These are phyloP conservation scores for Enteromius paludinosus DNA, from an alignment of 2,797 vertebrate species.

Conservation along the genomic window DNA sequence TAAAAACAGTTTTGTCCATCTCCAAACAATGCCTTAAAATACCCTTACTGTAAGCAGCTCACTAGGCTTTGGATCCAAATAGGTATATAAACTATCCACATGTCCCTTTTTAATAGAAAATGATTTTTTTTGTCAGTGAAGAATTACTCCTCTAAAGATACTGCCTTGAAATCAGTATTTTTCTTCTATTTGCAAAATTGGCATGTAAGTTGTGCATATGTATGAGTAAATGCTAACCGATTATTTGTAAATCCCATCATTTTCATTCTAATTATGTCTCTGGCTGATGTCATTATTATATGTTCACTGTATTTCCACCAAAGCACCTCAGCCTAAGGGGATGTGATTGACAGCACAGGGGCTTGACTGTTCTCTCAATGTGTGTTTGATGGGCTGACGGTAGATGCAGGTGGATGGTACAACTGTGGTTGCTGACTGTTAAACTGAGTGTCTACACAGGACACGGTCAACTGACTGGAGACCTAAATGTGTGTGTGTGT, in stretches of 20 bases:
- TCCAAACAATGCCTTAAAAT: neutral
- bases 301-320: neutral
- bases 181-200: neutral
- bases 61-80: slow-evolving; percentile 67
- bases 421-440: slow-evolving; percentile 50
- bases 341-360: slow-evolving; percentile 22
- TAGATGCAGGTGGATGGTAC: slow-evolving; percentile 47
- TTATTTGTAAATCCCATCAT: slow-evolving; percentile 11
- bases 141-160: slow-evolving; percentile 6
- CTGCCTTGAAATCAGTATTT: neutral
- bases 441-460: slow-evolving; percentile 42
- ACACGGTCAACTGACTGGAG: slow-evolving; percentile 8
- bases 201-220: neutral
- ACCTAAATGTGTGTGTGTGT: slow-evolving; percentile 21
- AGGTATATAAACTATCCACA: slow-evolving; percentile 64
- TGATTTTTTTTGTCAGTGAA: slow-evolving; percentile 58
- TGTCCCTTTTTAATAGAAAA: slow-evolving; percentile 64
- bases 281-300: neutral
- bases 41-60: neutral
- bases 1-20: neutral
- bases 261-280: slow-evolving; percentile 6
- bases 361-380: slow-evolving; percentile 4
- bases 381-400: slow-evolving; percentile 36
- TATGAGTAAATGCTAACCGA: neutral
- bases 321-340: neutral